Base-by-base conservation (phyloP, 2,113 vertebrate species). In the Aegithalos caudatus region DNA sequence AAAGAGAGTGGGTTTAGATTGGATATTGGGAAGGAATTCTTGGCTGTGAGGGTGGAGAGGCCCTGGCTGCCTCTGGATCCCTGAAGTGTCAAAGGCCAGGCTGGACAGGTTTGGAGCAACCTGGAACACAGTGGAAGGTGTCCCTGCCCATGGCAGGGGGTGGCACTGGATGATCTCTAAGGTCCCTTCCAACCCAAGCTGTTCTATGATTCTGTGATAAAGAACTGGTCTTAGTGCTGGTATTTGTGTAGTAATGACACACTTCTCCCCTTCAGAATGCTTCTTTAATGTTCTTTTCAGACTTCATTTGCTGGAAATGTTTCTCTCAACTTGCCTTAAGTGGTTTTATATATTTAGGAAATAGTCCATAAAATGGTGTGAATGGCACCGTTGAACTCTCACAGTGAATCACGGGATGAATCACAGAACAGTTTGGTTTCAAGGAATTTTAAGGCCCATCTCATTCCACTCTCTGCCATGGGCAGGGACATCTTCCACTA, bases 51-150 rank as follows among this genome's bases (percentile, higher is more conserved):
- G 11, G 12, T 67, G 29, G 20, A 0, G 5, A 33, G 29, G 8
- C n/a, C 29, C 29, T 47, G 45, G 45, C 24, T 82, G 61, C 24
- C 21, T 9, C 21, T 66, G 42, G 60, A 53, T 47, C 29, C 40
- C 10, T 69, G 29, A 1, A 74, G 24, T 40, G n/a, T 19, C 69
- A 45, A 15, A 61, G 47, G 14, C 47, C 13, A 4, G 53, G 28
- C 0, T 81, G 37, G 44, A 53, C 3, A 2, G 10, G 14, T 2
- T 38, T 53, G n/a, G 65, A 67, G 61, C n/a, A 29, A 0, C 5
- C n/a, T 74, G 28, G 61, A 20, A 0, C 2, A 11, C 2, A 11
- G 38, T 82, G 45, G 45, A 3, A 47, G 20, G 2, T 81, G 19
- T 51, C 28, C 23, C 33, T 66, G 23, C 12, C 50, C 15, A 11